phyloP scores from a whole-genome alignment of 2,888 invertebrate genomes.

The Axea sp. region DNA sequence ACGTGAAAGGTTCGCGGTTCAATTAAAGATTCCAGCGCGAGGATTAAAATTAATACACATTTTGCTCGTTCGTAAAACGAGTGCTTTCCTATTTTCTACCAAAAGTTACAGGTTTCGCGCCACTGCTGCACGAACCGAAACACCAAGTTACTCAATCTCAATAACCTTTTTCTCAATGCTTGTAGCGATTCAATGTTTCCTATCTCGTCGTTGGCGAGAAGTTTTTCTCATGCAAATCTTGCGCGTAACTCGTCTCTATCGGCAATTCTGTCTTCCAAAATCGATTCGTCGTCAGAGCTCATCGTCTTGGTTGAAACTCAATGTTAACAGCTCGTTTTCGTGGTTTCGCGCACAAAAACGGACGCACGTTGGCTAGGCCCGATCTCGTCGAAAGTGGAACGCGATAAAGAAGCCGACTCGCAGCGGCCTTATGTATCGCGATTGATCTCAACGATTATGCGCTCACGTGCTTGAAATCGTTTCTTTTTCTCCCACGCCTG shows the following conservation, averaged over 20 bases:
- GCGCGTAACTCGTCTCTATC: too few species aligned
- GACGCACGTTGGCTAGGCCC: slow-evolving; percentile 55
- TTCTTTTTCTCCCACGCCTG: slow-evolving; percentile 68
- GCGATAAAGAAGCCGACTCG: slow-evolving; percentile 75
- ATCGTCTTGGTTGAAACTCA: slow-evolving; percentile 11
- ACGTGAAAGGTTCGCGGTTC: slow-evolving; percentile 19
- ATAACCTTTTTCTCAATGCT: slow-evolving; percentile 42
- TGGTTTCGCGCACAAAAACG: slow-evolving; percentile 38
- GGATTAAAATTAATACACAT: background rate
- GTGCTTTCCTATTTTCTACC: too few species aligned
- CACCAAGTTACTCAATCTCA: slow-evolving; percentile 35
- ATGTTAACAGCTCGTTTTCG: slow-evolving; percentile 13
- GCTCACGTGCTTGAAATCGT: slow-evolving; percentile 70
- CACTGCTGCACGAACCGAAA: background rate
- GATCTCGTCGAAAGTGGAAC: slow-evolving; percentile 77
- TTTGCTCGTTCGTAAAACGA: background rate
- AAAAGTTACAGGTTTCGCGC: slow-evolving; percentile 3
- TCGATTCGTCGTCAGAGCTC: too few species aligned
- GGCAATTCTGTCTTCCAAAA: too few species aligned
- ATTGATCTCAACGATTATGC: slow-evolving; percentile 68
- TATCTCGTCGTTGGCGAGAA: slow-evolving; percentile 17
- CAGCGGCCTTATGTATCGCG: slow-evolving; percentile 60
- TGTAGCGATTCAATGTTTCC: slow-evolving; percentile 37
- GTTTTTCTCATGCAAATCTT: slow-evolving; percentile 43
- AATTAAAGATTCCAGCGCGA: slow-evolving; percentile 5